Conservation (phyloP, 2,888 invertebrate species). For the Zele albiditarsus region DNA sequence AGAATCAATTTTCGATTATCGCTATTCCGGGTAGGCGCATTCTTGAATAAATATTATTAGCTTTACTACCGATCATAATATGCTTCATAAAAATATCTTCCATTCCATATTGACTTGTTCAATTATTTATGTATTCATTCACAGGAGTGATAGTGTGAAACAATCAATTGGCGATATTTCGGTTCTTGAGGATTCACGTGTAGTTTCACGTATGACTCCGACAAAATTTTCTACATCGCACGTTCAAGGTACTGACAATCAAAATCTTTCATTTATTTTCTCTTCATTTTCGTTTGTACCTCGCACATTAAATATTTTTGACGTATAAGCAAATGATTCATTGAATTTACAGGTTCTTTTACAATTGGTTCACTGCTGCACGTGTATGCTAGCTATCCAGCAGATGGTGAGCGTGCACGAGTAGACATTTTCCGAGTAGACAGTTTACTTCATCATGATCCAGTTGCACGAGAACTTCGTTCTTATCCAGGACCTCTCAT, state of each 20-base stretch:
- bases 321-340: background rate
- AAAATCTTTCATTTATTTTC: background rate
- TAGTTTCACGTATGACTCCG: slow-evolving; percentile 84
- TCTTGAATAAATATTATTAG: background rate
- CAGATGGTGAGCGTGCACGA: slow-evolving; percentile 85
- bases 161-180: slow-evolving; percentile 69
- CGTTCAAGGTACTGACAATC: slow-evolving; percentile 70
- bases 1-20: background rate
- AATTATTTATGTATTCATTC: slow-evolving; percentile 27
- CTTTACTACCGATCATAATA: slow-evolving; percentile 1
- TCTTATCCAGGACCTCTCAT: slow-evolving; percentile 89
- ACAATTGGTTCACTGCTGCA: slow-evolving; percentile 83
- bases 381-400: slow-evolving; percentile 85
- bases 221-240: slow-evolving; percentile 90
- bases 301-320: background rate
- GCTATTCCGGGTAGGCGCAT: background rate
- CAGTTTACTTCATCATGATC: slow-evolving; percentile 76
- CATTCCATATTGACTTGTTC: too few relatives aligned
- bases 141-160: slow-evolving; percentile 73
- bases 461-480: slow-evolving; percentile 78
- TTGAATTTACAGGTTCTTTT: slow-evolving; percentile 65
- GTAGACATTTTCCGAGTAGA: slow-evolving; percentile 84
- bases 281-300: too few relatives aligned
- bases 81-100: slow-evolving; percentile 3
- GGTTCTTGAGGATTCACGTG: slow-evolving; percentile 76